Base-by-base conservation (phyloP, 2,888 invertebrate species). In the Drepanosiphum platanoidis region DNA sequence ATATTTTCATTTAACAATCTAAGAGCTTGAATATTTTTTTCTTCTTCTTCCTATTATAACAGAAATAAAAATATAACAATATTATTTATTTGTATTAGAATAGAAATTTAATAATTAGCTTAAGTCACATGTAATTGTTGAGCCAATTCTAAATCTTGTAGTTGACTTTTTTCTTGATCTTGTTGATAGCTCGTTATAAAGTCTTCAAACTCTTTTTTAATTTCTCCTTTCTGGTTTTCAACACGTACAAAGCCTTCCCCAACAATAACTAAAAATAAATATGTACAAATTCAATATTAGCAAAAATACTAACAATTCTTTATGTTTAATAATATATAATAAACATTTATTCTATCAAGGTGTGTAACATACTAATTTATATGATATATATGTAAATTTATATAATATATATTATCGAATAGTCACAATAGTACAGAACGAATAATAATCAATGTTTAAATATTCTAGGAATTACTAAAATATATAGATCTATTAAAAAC, bases 141-240 rank as follows among this genome's bases (percentile, higher is more conserved):
- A 36, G 87, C 87, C 3, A 87, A 34, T 32, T 86, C 79, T 27
- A 84, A 86, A 82, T 81, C 87, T 13, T 87, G 86, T 39, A 84
- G 32, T 36, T 86, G 86, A 22, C 52, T 78, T 86, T 83, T 36
- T 64, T 87, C 68, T 71, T 86, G 78, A 68, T 87, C 87, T 68
- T 75, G 68, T 66, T 79, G 39, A 66, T 86, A 82, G 61, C 61
- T 86, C 30, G 84, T 86, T 52, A 80, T 75, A 80, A 87, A 87
- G 30, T 86, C 79, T 39, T 87, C 87, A 68, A 87, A 87, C 84
- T 87, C 87, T 74, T 87, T 82, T 80, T 82, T 86, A 39, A 87
- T 82, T 42, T 86, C 77, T 68, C 87, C 87, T 39, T 77, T 66
- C 61, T 87, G 13, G 22, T 36, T 32, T 39, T 18, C 0, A 32